Conservation (phyloP, 2,113 vertebrate genomes). For the Toxotes chatareus region DNA sequence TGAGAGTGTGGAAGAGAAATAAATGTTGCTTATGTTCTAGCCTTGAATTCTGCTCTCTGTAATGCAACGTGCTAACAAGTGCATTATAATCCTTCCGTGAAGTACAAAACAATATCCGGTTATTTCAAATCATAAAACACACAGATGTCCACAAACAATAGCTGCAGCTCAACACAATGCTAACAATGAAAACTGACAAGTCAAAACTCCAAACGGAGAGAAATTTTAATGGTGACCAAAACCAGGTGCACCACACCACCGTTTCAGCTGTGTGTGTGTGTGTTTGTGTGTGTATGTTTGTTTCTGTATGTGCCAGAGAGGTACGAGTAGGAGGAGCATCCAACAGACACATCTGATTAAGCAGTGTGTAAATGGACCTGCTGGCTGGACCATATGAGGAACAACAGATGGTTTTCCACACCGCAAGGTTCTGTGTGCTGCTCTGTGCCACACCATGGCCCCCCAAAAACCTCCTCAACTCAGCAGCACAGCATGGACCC, state of each 20-base stretch:
- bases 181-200: constrained; percentile 10
- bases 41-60: constrained; percentile 33
- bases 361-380: constrained; percentile 64
- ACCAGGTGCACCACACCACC: constrained; percentile 24
- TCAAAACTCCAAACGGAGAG: not conserved
- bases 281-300: constrained; percentile 7
- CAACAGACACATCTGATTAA: constrained; percentile 61
- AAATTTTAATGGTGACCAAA: constrained; percentile 4
- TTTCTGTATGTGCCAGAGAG: constrained; percentile 3
- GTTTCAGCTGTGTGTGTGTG: constrained; percentile 9
- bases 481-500: constrained; percentile 26
- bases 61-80: constrained; percentile 4
- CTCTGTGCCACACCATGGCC: not conserved
- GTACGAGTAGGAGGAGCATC: constrained; percentile 26
- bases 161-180: not conserved
- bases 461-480: constrained; percentile 25
- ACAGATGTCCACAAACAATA: not conserved
- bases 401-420: constrained; percentile 73
- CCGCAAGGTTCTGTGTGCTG: constrained; percentile 31
- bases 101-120: not conserved
- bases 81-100: not conserved
- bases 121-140: constrained; percentile 9
- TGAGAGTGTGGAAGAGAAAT: constrained; percentile 45
- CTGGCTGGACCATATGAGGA: constrained; percentile 69
- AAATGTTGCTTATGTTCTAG: constrained; percentile 41